phyloP scores from a whole-genome alignment of 1,140 invertebrate genomes.

The Drosophila kohkoa region DNA sequence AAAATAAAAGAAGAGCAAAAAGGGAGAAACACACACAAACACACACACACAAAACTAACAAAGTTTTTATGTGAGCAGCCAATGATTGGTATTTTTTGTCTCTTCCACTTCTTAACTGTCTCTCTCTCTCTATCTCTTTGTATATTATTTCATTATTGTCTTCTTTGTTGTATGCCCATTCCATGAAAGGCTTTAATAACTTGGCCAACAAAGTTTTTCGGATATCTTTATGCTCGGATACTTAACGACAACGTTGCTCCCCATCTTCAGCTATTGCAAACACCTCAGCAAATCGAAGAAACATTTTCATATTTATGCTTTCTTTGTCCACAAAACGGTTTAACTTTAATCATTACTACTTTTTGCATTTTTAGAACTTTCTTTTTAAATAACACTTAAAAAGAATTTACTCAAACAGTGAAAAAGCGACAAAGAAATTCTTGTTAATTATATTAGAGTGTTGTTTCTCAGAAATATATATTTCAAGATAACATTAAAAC shows the following conservation, averaged over 20 bases:
- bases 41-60: constrained; percentile 23
- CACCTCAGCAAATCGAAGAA: background rate
- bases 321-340: too few species aligned
- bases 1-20: constrained; percentile 5
- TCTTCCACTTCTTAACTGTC: background rate
- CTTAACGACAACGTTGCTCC: background rate
- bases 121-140: background rate
- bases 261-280: background rate
- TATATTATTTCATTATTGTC: background rate
- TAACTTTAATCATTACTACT: too few species aligned
- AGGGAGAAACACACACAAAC: too few species aligned
- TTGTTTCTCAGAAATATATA: background rate
- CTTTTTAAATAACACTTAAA: too few species aligned
- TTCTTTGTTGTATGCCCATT: constrained; percentile 3
- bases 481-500: too few species aligned
- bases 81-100: constrained; percentile 31
- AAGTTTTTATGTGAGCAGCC: constrained; percentile 37
- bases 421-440: too few species aligned
- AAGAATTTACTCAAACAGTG: too few species aligned
- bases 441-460: too few species aligned
- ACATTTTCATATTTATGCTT: too few species aligned
- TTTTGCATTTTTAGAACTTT: too few species aligned
- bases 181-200: constrained; percentile 15
- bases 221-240: background rate
- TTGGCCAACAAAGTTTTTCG: constrained; percentile 26